phyloP scores from a whole-genome alignment of 2,113 vertebrate genomes.

The Rhabdomys dilectus region DNA sequence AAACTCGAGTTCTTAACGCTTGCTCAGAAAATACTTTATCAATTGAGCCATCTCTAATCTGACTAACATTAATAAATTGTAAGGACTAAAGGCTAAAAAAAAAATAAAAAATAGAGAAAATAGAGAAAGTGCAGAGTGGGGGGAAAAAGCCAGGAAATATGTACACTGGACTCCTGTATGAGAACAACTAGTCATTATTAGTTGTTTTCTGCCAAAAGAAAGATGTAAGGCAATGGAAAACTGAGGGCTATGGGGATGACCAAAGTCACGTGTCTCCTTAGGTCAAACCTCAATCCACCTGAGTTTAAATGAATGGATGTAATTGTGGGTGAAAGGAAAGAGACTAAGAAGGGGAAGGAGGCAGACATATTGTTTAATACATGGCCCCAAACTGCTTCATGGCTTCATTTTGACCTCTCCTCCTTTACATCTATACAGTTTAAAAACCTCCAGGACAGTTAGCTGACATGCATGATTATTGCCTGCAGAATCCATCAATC shows the following conservation, averaged over 20 bases:
- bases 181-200: not conserved
- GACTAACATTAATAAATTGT: not conserved
- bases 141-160: not conserved
- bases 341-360: not conserved
- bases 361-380: not conserved
- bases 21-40: not conserved
- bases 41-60: not conserved
- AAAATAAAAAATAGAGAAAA: not conserved
- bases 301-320: conserved; percentile 13
- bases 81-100: not conserved
- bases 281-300: not conserved
- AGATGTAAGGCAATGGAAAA: conserved; percentile 34
- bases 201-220: not conserved
- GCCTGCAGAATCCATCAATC: not conserved
- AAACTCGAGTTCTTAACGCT: not conserved
- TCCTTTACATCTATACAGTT: not conserved
- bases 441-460: not conserved
- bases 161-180: not conserved
- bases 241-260: not conserved
- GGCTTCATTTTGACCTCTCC: not conserved
- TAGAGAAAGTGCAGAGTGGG: too few relatives aligned
- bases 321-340: not conserved
- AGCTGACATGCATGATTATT: not conserved
- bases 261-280: not conserved
- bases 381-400: not conserved